Percentiles rank a stretch among this genome's conserved stretches.
Evolutionary conservation across 2,888 invertebrate species (phyloP).

Genomic region (Acleris holmiana): DNA sequence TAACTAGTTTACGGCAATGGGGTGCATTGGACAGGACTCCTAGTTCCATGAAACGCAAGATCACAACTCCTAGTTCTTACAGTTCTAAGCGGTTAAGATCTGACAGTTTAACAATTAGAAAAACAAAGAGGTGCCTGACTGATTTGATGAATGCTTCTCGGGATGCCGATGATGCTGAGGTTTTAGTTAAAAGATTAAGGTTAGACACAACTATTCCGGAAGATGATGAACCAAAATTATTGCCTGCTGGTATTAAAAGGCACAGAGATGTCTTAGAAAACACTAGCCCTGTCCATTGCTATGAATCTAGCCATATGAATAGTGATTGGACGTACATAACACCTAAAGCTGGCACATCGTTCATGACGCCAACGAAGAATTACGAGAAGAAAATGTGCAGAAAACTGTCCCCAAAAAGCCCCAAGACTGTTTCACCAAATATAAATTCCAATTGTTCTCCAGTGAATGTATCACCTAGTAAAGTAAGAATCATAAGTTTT

Average conservation of each 20-base stretch:
- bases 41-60: conserved; percentile 70
- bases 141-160: conserved; percentile 65
- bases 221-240: conserved; percentile 44
- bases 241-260: conserved; percentile 60
- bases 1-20: conserved; percentile 57
- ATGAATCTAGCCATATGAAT: conserved; percentile 37
- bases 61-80: conserved; percentile 50
- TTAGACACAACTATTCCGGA: conserved; percentile 47
- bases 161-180: conserved; percentile 54
- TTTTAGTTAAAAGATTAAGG: conserved; percentile 54
- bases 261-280: conserved; percentile 55
- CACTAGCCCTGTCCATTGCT: conserved; percentile 43
- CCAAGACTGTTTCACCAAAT: conserved; percentile 51
- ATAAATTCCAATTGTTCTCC: conserved; percentile 48
- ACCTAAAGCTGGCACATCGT: conserved; percentile 58
- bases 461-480: conserved; percentile 52
- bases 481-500: conserved; percentile 55
- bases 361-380: conserved; percentile 68
- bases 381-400: conserved; percentile 57
- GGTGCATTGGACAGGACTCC: conserved; percentile 76
- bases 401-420: conserved; percentile 57
- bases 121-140: conserved; percentile 71
- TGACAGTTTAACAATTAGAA: conserved; percentile 44
- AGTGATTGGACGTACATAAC: conserved; percentile 57
- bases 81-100: conserved; percentile 48